phyloP scores from a whole-genome alignment of 1,140 invertebrate genomes.

The Drusus annulatus region DNA sequence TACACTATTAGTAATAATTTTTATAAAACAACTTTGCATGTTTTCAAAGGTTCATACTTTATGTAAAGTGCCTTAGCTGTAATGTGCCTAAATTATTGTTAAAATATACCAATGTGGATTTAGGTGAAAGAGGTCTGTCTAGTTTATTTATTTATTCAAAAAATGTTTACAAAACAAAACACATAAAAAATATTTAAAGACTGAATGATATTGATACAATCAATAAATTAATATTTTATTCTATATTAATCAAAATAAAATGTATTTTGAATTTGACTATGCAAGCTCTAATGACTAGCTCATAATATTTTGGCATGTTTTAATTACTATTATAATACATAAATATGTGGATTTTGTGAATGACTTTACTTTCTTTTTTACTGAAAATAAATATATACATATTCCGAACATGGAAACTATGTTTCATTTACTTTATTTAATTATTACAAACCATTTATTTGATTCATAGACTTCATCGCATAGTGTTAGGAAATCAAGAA shows the following conservation, averaged over 20 bases:
- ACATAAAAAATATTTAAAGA: constrained; percentile 51
- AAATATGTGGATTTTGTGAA: constrained; percentile 38
- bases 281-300: constrained; percentile 46
- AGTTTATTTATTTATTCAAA: constrained; percentile 51
- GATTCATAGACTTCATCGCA: not conserved
- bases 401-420: constrained; percentile 30
- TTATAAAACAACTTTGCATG: not conserved
- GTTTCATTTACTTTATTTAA: constrained; percentile 3
- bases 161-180: constrained; percentile 52
- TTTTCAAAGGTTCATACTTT: constrained; percentile 34
- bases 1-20: not conserved
- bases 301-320: constrained; percentile 45
- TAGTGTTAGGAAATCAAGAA: not conserved
- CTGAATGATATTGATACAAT: constrained; percentile 53
- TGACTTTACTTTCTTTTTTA: constrained; percentile 42
- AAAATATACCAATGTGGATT: constrained; percentile 36
- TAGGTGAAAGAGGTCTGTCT: constrained; percentile 26
- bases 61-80: constrained; percentile 27
- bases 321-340: constrained; percentile 28
- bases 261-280: constrained; percentile 16
- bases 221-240: constrained; percentile 34
- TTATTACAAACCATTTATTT: not conserved
- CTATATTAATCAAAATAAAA: constrained; percentile 28
- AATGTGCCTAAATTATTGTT: constrained; percentile 37
- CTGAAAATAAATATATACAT: constrained; percentile 45